Conservation (phyloP, 2,888 invertebrate species). For the Acronicta aceris region DNA sequence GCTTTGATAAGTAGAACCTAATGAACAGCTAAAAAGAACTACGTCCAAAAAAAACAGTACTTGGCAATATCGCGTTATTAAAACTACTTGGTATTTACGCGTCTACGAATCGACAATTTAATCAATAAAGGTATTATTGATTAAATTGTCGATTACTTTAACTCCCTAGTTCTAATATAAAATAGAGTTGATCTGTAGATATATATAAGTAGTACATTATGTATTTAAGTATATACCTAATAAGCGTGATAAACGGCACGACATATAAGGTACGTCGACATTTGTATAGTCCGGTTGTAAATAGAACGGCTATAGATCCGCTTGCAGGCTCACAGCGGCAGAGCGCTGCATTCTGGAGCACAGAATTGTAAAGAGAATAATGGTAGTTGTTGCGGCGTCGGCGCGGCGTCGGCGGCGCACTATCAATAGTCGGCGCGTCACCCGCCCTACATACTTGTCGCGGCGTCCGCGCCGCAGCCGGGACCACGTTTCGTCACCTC, state of each 20-base stretch:
- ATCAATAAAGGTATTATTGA: too few species aligned
- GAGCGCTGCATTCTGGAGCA: slow-evolving; percentile 64
- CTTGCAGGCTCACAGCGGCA: slow-evolving; percentile 57
- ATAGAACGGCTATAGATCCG: slow-evolving; percentile 51
- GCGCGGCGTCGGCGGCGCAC: slow-evolving; percentile 60
- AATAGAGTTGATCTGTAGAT: slow-evolving; percentile 4
- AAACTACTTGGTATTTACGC: slow-evolving; percentile 1
- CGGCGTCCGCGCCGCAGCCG: slow-evolving; percentile 68
- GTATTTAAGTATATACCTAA: slow-evolving; percentile 33
- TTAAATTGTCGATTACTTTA: too few species aligned
- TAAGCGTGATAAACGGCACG: slow-evolving; percentile 47
- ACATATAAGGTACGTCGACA: slow-evolving; percentile 33
- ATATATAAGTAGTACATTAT: slow-evolving; percentile 13
- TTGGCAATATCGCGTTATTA: too few species aligned
- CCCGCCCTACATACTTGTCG: slow-evolving; percentile 80
- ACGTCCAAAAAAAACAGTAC: too few species aligned
- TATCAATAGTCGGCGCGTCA: slow-evolving; percentile 82
- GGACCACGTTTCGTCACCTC: slow-evolving; percentile 78
- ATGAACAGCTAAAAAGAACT: too few species aligned
- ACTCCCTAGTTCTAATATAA: slow-evolving; percentile 3
- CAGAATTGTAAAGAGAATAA: slow-evolving; percentile 60
- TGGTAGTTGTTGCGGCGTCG: slow-evolving; percentile 55
- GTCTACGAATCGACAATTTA: slow-evolving; percentile 49
- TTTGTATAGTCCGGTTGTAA: slow-evolving; percentile 46
- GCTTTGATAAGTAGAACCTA: too few species aligned